Evolutionary conservation across 2,113 vertebrate species (phyloP).

Genomic region (Passer montanus): DNA sequence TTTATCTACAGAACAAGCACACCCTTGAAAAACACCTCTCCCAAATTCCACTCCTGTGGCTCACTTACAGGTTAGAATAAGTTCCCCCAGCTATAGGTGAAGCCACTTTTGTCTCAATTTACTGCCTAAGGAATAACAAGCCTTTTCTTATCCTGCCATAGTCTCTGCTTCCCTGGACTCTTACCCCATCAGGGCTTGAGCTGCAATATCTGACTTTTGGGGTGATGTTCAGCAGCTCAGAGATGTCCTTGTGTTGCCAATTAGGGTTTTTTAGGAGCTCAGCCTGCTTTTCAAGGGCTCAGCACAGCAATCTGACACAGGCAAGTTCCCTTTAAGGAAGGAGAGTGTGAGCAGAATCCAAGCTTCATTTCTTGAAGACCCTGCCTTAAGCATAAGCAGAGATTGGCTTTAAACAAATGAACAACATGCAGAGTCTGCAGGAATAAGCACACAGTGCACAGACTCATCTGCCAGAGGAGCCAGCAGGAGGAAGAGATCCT

Average conservation of each 20-base stretch:
- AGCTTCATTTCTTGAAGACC: neutral
- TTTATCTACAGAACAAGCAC: neutral
- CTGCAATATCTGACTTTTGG: neutral
- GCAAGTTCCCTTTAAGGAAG: neutral
- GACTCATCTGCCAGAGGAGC: neutral
- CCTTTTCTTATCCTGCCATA: neutral
- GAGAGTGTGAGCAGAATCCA: neutral
- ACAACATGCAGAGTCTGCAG: neutral
- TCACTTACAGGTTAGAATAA: neutral
- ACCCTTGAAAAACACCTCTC: neutral
- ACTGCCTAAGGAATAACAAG: neutral
- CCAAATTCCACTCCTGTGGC: neutral
- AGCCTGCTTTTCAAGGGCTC: neutral
- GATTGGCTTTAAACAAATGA: neutral
- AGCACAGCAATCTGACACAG: neutral
- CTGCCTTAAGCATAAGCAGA: neutral
- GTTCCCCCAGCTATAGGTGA: neutral
- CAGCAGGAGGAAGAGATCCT: neutral
- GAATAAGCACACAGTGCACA: neutral
- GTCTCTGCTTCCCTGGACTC: neutral
- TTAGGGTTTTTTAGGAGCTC: neutral
- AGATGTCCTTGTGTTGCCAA: neutral
- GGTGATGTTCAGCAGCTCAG: neutral
- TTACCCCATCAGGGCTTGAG: neutral
- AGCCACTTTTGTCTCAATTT: neutral